Conservation (phyloP, 2,797 vertebrate genomes). For the Poliocrania exsul region DNA sequence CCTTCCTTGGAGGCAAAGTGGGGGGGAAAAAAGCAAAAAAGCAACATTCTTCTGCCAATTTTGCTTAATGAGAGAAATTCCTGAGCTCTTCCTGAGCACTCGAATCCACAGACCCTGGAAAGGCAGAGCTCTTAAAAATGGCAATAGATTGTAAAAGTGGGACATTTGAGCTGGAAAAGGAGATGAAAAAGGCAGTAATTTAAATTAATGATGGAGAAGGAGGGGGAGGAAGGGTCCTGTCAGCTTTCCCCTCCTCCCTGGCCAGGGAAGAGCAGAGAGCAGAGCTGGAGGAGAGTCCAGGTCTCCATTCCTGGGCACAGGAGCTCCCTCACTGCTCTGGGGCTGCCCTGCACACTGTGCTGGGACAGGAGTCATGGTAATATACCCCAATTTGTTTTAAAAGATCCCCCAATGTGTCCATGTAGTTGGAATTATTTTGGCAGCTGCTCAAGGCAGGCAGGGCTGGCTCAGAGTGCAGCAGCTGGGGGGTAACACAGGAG, state of each 20-base stretch:
- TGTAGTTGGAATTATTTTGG: neutral
- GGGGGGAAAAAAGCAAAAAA: no score
- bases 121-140: neutral
- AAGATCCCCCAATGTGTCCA: rapidly evolving
- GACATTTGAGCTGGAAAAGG: neutral
- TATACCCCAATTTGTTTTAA: rapidly evolving
- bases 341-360: neutral
- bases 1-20: slow-evolving; percentile 28
- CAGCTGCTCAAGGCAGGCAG: neutral
- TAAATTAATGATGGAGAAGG: neutral
- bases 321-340: neutral
- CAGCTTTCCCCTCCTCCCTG: neutral
- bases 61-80: neutral
- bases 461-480: neutral
- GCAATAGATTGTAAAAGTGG: neutral
- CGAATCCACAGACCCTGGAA: neutral
- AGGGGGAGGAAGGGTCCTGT: neutral
- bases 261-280: neutral
- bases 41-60: neutral
- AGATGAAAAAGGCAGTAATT: neutral
- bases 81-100: neutral
- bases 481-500: neutral
- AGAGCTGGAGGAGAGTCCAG: neutral
- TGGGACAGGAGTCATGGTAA: neutral
- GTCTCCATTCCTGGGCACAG: neutral